Base-by-base conservation (phyloP, 1,140 invertebrate genomes). In the Solenopsis invicta region DNA sequence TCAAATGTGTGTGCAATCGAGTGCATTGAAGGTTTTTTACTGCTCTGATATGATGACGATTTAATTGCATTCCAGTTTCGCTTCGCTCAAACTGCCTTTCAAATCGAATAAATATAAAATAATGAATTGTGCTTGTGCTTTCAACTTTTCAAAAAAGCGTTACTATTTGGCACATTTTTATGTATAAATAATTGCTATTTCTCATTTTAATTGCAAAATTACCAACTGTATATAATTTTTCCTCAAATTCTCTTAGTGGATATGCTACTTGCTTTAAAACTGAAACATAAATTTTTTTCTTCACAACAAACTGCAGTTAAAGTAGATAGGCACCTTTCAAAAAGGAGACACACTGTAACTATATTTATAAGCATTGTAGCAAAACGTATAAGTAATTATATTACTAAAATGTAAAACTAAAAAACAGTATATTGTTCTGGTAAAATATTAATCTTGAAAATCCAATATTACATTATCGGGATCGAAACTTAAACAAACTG, bases 1-100 rank as follows among this genome's bases (percentile, higher is more conserved):
- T 71, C 24, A 12, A 29, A 71, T 29, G 24, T 71, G 24, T 29
- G 56, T 59, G 21, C 56, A 29, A 61, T 66, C 52, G n/a, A 21
- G 18, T 71, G 24, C 13, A n/a, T 71, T 24, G 16, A 41, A 18
- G 37, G 12, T 69, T 69, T 50, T 69, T 69, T 41, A 69, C 66
- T 69, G 48, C 13, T 13, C 13, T 13, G 41, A 67, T 48, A 16
- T 69, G 12, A 10, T 24, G 10, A 10, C n/a, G n/a, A 21, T 50
- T 69, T 48, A 69, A 69, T 69, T 69, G 41, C 13, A 21, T 12
- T 69, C 41, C 21, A 69, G 21, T 69, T 3, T 21, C n/a, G n/a
- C n/a, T 67, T n/a, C 21, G 1, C 8, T 37, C 1, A 66, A 66
- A 69, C n/a, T 4, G 0, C 24, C 13, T 69, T 69, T 48, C 9